These are phyloP conservation scores for Ephialtes manifestator DNA, from an alignment of 2,888 invertebrate species.

Conservation along the genomic window DNA sequence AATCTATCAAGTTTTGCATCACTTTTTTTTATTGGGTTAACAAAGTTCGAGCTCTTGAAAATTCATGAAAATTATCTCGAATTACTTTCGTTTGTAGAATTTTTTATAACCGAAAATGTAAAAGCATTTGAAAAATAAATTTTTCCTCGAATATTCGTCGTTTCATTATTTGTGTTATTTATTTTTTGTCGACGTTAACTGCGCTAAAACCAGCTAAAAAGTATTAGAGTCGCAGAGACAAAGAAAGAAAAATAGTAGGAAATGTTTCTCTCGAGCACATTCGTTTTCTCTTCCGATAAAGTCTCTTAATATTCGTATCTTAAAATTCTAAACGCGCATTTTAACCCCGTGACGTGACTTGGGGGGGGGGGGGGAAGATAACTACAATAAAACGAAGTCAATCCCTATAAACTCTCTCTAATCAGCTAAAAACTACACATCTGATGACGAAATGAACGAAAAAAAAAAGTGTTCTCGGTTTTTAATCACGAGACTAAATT, in stretches of 20 bases:
- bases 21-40: too few relatives aligned
- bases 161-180: background rate
- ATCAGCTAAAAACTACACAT: conserved; percentile 54
- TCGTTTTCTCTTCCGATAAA: conserved; percentile 3
- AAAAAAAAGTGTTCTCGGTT: background rate
- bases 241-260: background rate
- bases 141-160: background rate
- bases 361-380: conserved; percentile 23
- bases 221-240: conserved; percentile 15
- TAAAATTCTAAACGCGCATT: conserved; percentile 48
- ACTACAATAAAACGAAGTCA: conserved; percentile 3
- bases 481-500: conserved; percentile 24
- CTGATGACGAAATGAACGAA: conserved; percentile 34
- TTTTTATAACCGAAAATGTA: too few relatives aligned
- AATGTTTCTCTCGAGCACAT: conserved; percentile 20
- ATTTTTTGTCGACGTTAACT: background rate
- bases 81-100: too few relatives aligned
- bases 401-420: background rate
- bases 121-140: too few relatives aligned
- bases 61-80: too few relatives aligned
- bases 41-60: too few relatives aligned
- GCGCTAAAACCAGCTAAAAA: conserved; percentile 10
- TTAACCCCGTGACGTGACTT: conserved; percentile 45
- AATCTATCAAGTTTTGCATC: too few relatives aligned
- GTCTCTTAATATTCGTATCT: conserved; percentile 12